Evolutionary conservation across 2,113 vertebrate species (phyloP).

Genomic region (Chamaea fasciata): DNA sequence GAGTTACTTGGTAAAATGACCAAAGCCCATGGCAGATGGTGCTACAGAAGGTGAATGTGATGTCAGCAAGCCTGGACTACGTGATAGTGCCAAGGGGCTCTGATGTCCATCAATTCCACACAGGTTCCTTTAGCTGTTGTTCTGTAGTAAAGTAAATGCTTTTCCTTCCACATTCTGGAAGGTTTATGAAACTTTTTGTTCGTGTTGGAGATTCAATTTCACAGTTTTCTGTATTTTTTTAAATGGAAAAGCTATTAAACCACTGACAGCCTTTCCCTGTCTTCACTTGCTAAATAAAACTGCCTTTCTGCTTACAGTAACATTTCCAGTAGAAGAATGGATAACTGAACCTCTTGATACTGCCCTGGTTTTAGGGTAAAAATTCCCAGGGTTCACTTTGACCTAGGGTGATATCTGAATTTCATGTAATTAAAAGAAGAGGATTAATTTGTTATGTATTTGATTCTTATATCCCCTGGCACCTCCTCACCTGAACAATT

Average conservation of each 20-base stretch:
- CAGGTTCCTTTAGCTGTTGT: not conserved
- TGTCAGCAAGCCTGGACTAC: not conserved
- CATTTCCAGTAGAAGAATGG: not conserved
- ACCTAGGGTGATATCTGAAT: not conserved
- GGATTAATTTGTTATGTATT: not conserved
- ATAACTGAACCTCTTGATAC: not conserved
- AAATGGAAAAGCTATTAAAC: not conserved
- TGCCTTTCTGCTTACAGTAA: not conserved
- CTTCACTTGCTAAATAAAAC: not conserved
- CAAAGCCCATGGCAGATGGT: not conserved
- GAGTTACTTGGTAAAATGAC: not conserved
- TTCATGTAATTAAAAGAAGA: not conserved
- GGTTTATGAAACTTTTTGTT: not conserved
- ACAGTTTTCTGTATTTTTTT: not conserved
- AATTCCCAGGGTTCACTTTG: not conserved
- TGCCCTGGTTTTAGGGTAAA: not conserved
- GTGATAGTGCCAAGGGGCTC: not conserved
- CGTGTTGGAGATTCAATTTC: not conserved
- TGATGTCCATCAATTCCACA: not conserved
- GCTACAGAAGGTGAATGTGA: not conserved
- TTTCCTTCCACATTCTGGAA: not conserved
- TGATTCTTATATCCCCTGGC: not conserved
- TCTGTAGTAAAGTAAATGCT: not conserved
- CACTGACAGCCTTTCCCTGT: not conserved
- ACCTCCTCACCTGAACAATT: not conserved